A percentile compares a stretch with the other conserved stretches of the same genome.
Evolutionary conservation across 2,797 vertebrate species (phyloP).

Genomic region (Takifugu rubripes): DNA sequence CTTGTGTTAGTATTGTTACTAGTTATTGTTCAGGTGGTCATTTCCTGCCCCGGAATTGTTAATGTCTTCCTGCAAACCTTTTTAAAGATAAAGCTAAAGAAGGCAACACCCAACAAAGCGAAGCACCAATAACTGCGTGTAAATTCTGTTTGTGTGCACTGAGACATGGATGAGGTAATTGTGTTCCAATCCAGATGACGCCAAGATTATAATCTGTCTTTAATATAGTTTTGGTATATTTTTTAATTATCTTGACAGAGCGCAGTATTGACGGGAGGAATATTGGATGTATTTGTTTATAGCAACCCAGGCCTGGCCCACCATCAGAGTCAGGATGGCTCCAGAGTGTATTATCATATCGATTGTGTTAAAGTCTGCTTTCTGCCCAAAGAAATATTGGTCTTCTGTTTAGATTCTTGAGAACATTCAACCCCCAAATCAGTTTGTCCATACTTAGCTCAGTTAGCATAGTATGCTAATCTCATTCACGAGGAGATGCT

Average conservation of each 20-base stretch:
- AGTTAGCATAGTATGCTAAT: too few species aligned
- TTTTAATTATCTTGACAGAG: slow-evolving; percentile 1
- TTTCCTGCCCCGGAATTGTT: slow-evolving; percentile 52
- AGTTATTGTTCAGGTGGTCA: slow-evolving; percentile 46
- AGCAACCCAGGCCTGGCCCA: neutral
- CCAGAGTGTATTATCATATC: too few species aligned
- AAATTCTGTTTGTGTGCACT: slow-evolving; percentile 3
- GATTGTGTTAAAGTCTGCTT: too few species aligned
- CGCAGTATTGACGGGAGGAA: neutral
- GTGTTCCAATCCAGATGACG: neutral
- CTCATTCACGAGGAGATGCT: too few species aligned
- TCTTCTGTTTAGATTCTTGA: neutral
- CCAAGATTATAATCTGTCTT: neutral
- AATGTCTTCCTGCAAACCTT: slow-evolving; percentile 28
- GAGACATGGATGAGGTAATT: slow-evolving; percentile 2
- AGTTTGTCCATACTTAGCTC: too few species aligned
- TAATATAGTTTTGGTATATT: neutral
- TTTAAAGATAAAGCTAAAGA: slow-evolving; percentile 27
- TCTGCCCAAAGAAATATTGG: too few species aligned
- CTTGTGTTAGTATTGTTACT: neutral
- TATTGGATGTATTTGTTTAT: neutral
- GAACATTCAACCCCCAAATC: neutral
- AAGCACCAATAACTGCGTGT: slow-evolving; percentile 2
- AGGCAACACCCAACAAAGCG: slow-evolving; percentile 38
- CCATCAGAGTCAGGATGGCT: neutral